Conservation (phyloP, 2,113 vertebrate genomes). For the Mobula birostris region DNA sequence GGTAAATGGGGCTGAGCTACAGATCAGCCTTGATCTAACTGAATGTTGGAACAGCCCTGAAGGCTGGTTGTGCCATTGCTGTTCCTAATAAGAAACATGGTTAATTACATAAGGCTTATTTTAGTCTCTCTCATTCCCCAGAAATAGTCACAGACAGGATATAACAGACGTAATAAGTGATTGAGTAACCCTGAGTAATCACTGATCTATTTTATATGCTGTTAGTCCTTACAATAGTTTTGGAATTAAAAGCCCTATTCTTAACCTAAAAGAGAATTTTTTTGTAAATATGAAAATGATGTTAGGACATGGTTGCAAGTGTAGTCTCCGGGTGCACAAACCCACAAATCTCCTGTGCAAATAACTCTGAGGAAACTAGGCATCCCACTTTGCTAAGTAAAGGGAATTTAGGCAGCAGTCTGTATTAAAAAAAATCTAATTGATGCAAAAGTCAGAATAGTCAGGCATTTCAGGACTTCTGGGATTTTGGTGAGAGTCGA, state of each 20-base stretch:
- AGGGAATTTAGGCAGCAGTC: background rate
- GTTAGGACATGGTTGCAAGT: background rate
- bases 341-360: background rate
- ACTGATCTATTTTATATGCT: background rate
- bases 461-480: background rate
- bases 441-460: background rate
- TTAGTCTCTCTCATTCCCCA: background rate
- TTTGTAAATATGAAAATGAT: background rate
- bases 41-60: background rate
- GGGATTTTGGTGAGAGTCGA: too few species aligned
- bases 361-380: background rate
- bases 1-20: background rate
- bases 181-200: background rate
- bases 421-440: background rate
- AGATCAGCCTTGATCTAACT: background rate
- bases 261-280: background rate
- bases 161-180: background rate
- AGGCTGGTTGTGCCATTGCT: background rate
- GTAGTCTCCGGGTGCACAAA: background rate
- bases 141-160: background rate
- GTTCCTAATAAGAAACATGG: background rate
- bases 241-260: background rate
- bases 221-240: background rate
- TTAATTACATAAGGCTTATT: background rate
- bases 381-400: background rate